Evolutionary conservation across 2,888 invertebrate species (phyloP), one percentile per base, ranked within the genome.

Genomic region (Sussaba pulchella): DNA sequence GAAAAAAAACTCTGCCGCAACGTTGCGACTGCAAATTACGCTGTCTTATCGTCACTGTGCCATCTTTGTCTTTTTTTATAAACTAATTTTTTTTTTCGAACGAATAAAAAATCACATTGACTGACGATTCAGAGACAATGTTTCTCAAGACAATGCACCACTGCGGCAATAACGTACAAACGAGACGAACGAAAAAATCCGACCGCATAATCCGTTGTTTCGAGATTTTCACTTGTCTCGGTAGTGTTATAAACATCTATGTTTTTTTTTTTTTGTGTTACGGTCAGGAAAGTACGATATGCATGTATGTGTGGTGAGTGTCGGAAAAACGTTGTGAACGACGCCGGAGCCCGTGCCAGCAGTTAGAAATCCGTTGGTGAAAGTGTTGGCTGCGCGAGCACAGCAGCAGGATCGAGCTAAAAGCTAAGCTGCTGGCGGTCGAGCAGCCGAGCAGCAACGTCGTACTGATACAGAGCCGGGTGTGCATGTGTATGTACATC

Each of bases 341-440:
- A 61, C 74, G 78, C 83, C 75, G 77, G 85, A 86, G 84, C 75
- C 73, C 78, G 78, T 81, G 84, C 83, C 82, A 71, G 82, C 83
- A 86, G 86, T 87, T 89, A 89, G 89, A 89, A 89, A 89, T 88
- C 88, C 84, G 82, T 78, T 80, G 88, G 89, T 89, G 89, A 89
- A 89, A 89, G 89, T 89, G 89, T 88, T 88, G 81, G 84, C 82
- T 77, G 77, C 76, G 74, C 73, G 75, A 71, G 59, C 52, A 67
- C 61, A 24, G 36, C 82, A 74, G 57, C 72, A 69, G 61, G 14
- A 70, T 75, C 72, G 54, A 63, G 72, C n/a, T n/a, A n/a, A n/a
- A 67, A 41, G 59, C 74, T 71, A 71, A 41, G 61, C 59, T 26
- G 31, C 57, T 31, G 36, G 31, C 57, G 41, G 57, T 57, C 50